Conservation (phyloP, 1,140 invertebrate genomes). For the Caerostris darwini region DNA sequence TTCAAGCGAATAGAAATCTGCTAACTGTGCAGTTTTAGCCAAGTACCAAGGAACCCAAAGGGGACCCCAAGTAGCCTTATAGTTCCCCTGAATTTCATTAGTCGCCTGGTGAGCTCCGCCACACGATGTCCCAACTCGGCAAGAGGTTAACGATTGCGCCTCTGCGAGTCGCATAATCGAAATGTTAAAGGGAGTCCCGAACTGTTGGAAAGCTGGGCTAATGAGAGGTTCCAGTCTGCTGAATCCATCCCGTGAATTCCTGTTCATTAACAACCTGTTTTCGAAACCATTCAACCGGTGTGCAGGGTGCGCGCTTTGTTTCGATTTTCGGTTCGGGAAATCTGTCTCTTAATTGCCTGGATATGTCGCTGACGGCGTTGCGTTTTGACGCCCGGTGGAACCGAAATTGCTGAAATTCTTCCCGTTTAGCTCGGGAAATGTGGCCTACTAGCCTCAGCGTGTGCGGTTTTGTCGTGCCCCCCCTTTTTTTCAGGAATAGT, state of each 20-base stretch:
- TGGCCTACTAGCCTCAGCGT: background rate
- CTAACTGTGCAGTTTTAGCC: background rate
- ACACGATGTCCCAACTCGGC: background rate
- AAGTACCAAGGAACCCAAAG: no score
- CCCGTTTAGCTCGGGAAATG: background rate
- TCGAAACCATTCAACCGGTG: conserved; percentile 51
- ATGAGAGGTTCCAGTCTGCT: conserved; percentile 63
- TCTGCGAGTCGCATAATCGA: conserved; percentile 43
- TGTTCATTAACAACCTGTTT: conserved; percentile 57
- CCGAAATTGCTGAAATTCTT: background rate
- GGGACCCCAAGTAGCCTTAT: background rate
- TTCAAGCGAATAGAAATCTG: background rate
- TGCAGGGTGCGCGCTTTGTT: background rate
- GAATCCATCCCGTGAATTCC: conserved; percentile 38
- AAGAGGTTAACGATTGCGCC: conserved; percentile 51
- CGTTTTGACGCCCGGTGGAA: background rate
- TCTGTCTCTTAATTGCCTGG: conserved; percentile 4
- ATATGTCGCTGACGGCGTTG: background rate
- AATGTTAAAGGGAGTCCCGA: conserved; percentile 20
- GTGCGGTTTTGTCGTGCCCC: background rate
- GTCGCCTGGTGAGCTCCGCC: background rate
- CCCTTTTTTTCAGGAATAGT: background rate
- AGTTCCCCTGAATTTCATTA: background rate
- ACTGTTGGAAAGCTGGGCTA: conserved; percentile 37
- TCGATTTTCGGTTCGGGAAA: background rate